These are phyloP conservation scores for Phalacrocorax aristotelis DNA, from an alignment of 2,113 vertebrate genomes.

Conservation along the genomic window DNA sequence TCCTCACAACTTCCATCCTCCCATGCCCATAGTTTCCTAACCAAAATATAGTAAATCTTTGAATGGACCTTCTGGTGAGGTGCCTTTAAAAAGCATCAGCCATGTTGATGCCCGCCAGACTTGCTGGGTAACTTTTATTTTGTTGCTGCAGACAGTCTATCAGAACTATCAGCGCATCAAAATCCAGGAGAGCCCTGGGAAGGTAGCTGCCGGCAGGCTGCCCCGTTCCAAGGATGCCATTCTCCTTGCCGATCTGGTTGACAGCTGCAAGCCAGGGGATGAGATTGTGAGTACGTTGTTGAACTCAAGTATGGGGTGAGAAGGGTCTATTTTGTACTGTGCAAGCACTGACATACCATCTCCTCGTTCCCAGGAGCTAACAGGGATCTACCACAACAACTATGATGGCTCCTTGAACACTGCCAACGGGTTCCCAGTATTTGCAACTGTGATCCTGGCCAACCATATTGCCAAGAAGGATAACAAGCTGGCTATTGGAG, in stretches of 20 bases:
- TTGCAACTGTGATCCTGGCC: constrained; percentile 94
- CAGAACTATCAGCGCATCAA: constrained; percentile 99
- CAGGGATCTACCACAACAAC: constrained; percentile 98
- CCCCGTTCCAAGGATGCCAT: constrained; percentile 97
- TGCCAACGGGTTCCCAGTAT: constrained; percentile 93
- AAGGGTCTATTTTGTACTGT: neutral
- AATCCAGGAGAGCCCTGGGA: constrained; percentile 95
- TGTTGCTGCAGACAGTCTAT: constrained; percentile 85
- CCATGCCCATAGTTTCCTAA: neutral
- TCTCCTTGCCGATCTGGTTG: constrained; percentile 92
- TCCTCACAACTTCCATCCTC: neutral
- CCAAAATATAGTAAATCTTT: neutral
- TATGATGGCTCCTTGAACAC: constrained; percentile 96
- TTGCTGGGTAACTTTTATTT: neutral
- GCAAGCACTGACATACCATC: neutral
- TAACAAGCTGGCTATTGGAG: constrained; percentile 86
- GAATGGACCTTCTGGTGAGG: neutral
- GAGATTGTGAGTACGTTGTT: constrained; percentile 86
- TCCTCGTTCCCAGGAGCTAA: constrained; percentile 83
- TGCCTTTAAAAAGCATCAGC: neutral
- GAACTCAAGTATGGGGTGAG: neutral
- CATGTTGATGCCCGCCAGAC: neutral
- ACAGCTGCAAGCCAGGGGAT: constrained; percentile 94
- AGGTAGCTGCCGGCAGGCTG: constrained; percentile 91
- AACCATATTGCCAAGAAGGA: constrained; percentile 92